phyloP scores from a whole-genome alignment of 2,888 invertebrate species.

The Conus canariensis region DNA sequence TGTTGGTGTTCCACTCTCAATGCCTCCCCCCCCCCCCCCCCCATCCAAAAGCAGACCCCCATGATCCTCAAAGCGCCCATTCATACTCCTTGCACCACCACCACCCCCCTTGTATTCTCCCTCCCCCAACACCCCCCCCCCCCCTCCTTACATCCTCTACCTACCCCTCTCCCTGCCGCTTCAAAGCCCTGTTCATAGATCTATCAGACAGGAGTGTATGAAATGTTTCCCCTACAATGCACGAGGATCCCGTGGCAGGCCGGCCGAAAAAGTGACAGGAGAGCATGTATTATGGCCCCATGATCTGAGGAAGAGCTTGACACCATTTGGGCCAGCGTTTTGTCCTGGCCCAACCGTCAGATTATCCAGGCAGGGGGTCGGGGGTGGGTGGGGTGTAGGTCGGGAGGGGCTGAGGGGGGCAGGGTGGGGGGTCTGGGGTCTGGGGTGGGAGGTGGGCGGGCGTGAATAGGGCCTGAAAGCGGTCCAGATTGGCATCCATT shows the following conservation, averaged over 20 bases:
- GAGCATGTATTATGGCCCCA: slow-evolving; percentile 1
- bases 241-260: background rate
- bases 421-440: background rate
- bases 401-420: background rate
- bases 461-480: background rate
- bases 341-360: slow-evolving; percentile 8
- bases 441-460: background rate
- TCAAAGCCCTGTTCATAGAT: background rate
- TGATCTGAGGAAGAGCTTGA: background rate
- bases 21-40: no score
- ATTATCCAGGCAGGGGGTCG: slow-evolving; percentile 7
- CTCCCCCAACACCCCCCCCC: no score
- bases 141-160: background rate
- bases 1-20: no score
- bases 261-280: slow-evolving; percentile 4
- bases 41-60: no score
- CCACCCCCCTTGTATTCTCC: no score
- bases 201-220: slow-evolving; percentile 18
- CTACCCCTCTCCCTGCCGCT: background rate
- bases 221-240: background rate
- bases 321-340: slow-evolving; percentile 13
- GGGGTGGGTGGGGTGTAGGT: background rate
- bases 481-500: slow-evolving; percentile 20
- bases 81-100: no score
- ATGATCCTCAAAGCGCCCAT: no score